Evolutionary conservation across 2,888 invertebrate species (phyloP).

Genomic region (Brachyptera putata): DNA sequence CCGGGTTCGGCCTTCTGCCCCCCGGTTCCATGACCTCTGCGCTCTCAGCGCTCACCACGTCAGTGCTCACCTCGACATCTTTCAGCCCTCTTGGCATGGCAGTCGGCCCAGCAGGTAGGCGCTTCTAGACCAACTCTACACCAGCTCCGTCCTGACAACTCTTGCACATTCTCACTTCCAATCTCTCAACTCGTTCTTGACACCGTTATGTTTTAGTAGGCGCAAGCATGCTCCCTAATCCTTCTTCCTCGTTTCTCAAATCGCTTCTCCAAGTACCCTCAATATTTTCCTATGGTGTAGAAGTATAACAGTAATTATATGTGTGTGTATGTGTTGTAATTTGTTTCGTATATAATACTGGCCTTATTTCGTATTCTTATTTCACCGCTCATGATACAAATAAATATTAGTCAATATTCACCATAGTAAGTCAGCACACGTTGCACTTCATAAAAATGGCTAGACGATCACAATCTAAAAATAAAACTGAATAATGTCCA

Average conservation of each 20-base stretch:
- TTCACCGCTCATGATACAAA: no score
- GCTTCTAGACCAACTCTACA: slow-evolving; percentile 13
- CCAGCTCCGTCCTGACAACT: slow-evolving; percentile 60
- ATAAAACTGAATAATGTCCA: not conserved
- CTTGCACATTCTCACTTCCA: slow-evolving; percentile 50
- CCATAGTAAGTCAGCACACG: no score
- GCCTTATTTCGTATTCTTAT: no score
- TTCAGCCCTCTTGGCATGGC: slow-evolving; percentile 86
- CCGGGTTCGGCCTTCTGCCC: slow-evolving; percentile 55
- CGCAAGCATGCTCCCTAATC: no score
- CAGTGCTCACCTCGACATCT: slow-evolving; percentile 74
- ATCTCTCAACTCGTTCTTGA: not conserved
- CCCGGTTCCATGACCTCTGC: slow-evolving; percentile 65
- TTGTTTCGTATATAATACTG: no score
- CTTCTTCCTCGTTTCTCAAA: not conserved
- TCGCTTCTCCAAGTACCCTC: not conserved
- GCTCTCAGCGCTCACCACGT: slow-evolving; percentile 75
- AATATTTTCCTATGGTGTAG: no score
- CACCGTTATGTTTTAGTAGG: no score
- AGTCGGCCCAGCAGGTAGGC: slow-evolving; percentile 75
- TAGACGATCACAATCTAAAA: not conserved
- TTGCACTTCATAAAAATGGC: no score
- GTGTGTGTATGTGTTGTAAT: no score
- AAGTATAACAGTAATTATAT: no score
- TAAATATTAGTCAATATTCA: no score